These are phyloP conservation scores for Sitobion miscanthi DNA, from an alignment of 1,140 invertebrate species.

Conservation along the genomic window DNA sequence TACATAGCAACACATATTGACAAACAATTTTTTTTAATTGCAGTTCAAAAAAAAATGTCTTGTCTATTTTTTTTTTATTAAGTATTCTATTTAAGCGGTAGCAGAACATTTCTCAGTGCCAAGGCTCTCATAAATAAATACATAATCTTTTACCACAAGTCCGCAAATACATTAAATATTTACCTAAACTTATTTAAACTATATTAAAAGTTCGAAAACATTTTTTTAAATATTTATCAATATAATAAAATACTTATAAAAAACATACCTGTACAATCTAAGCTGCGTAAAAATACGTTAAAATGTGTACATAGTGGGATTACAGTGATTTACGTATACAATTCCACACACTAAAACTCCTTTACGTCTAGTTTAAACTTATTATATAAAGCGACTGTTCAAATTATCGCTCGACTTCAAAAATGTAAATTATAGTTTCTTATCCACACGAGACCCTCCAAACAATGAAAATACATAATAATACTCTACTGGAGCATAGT, in stretches of 20 bases:
- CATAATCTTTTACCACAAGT: background rate
- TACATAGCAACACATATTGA: background rate
- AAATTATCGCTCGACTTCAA: background rate
- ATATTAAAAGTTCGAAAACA: background rate
- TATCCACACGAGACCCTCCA: background rate
- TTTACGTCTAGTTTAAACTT: background rate
- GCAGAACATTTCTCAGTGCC: background rate
- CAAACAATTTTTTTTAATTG: background rate
- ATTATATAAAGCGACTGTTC: background rate
- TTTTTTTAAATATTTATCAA: background rate
- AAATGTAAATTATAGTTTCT: conserved; percentile 12
- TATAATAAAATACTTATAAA: background rate
- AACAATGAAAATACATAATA: conserved; percentile 14
- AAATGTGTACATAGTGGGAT: background rate
- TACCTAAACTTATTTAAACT: background rate
- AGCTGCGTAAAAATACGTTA: background rate
- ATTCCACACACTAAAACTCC: background rate
- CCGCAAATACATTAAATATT: background rate
- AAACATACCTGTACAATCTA: background rate
- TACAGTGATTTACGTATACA: background rate
- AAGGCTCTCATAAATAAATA: background rate
- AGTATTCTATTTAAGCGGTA: background rate
- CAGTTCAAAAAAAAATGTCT: background rate
- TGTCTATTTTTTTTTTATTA: background rate
- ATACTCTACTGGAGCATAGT: background rate